Evolutionary conservation across 64 coral and sea anemone genomes (phyloP).

Genomic region (Anthopleura sola): DNA sequence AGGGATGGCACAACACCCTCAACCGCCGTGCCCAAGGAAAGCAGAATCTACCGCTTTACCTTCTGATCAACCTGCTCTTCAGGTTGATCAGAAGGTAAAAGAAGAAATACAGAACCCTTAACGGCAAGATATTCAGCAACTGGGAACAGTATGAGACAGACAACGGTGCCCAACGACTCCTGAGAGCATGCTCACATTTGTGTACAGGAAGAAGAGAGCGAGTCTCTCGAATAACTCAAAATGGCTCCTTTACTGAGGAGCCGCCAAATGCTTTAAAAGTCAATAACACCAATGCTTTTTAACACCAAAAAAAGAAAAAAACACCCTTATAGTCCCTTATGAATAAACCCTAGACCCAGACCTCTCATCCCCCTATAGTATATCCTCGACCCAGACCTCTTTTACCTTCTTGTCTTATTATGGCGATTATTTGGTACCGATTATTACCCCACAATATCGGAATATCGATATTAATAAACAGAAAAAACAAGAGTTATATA

Average conservation of each 20-base stretch:
- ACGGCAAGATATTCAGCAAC: not conserved
- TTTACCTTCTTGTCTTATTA: too few species aligned
- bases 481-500: too few species aligned
- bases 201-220: not conserved
- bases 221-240: not conserved
- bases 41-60: constrained; percentile 2
- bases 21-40: not conserved
- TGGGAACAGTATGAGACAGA: too few species aligned
- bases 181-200: not conserved
- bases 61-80: constrained; percentile 25
- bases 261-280: constrained; percentile 28
- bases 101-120: not conserved
- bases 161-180: not conserved
- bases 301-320: too few species aligned
- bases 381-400: too few species aligned
- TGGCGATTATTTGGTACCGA: too few species aligned
- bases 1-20: constrained; percentile 35
- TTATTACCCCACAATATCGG: too few species aligned
- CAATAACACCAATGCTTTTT: not conserved
- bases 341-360: too few species aligned
- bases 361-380: too few species aligned
- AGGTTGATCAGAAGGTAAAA: not conserved
- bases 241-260: constrained; percentile 6
- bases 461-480: too few species aligned
- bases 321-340: too few species aligned